Evolutionary conservation across 1,140 invertebrate genomes (phyloP), one percentile per base, ranked within the genome.

Genomic region (Cryptotermes secundus): DNA sequence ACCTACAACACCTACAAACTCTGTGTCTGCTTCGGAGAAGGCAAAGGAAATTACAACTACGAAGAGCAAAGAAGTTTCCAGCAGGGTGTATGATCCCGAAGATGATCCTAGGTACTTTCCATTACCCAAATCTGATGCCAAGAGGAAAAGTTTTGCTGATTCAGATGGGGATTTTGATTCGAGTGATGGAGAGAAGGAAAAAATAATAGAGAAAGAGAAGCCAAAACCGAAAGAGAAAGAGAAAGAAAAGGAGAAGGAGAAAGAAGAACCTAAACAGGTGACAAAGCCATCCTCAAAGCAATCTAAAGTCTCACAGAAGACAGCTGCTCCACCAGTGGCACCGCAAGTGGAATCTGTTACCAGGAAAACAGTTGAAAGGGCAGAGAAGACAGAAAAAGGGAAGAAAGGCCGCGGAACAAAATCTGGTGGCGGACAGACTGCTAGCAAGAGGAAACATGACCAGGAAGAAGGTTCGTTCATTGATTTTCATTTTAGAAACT

Each of bases 41-140:
- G 24, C 80, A 19, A 84, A 85, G 36, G 80, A 79, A 36, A 34
- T 79, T n/a, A 80, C 86, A 42, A 84, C 86, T 1, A 83, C 87
- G 22, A 59, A 86, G 4, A 89, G 89, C 36, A 88, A 90, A 79
- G 87, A 86, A 35, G 88, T 90, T 72, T 59, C 83, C 16, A 59
- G 45, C 35, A 82, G 79, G 79, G 72, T 82, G 2, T 83, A 83
- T 72, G 90, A 91, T 86, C 89, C 92, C 83, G 89, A 92, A 86
- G 93, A 95, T 86, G 94, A 95, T 89, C 93, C 94, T 3, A 90
- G 94, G 35, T 95, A 95, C 87, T 95, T 94, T 88, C 93, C 93
- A n/a, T 89, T 94, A 83, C 93, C 94, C 36, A 95, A 95, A 86
- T 93, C 94, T 86, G 90, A 94, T 53, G 94, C 94, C 87, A 92